These are phyloP conservation scores for Panagrolaimus sp. DNA, from an alignment of 1,140 invertebrate species.

Conservation along the genomic window DNA sequence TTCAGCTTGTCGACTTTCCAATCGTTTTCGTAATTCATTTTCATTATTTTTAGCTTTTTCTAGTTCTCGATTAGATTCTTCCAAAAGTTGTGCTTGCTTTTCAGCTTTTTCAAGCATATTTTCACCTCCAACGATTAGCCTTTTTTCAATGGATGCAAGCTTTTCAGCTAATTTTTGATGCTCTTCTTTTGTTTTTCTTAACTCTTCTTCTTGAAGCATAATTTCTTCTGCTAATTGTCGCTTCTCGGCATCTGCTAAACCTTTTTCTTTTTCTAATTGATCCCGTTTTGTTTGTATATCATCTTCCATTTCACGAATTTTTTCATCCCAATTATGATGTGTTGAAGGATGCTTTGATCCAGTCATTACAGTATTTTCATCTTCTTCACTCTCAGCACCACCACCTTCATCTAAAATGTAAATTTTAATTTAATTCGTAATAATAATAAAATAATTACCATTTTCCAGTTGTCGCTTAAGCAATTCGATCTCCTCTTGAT, in stretches of 20 bases:
- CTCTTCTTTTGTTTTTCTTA: slow-evolving; percentile 61
- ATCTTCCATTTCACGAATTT: slow-evolving; percentile 35
- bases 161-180: slow-evolving; percentile 71
- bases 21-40: slow-evolving; percentile 69
- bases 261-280: slow-evolving; percentile 23
- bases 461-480: slow-evolving; percentile 73
- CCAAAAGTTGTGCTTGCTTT: slow-evolving; percentile 80
- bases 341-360: neutral
- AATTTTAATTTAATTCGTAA: slow-evolving; percentile 26
- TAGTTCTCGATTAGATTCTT: slow-evolving; percentile 78
- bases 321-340: slow-evolving; percentile 32
- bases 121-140: slow-evolving; percentile 93
- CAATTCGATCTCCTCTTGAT: slow-evolving; percentile 91
- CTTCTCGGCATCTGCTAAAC: slow-evolving; percentile 40
- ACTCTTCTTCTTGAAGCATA: slow-evolving; percentile 34
- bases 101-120: slow-evolving; percentile 96
- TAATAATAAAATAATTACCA: slow-evolving; percentile 42
- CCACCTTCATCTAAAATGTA: slow-evolving; percentile 37
- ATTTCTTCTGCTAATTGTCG: slow-evolving; percentile 40
- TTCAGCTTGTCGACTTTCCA: slow-evolving; percentile 68
- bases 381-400: slow-evolving; percentile 52
- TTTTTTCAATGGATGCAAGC: slow-evolving; percentile 81
- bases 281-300: slow-evolving; percentile 30
- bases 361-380: slow-evolving; percentile 48
- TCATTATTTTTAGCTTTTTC: slow-evolving; percentile 76